Conservation (phyloP, 2,113 vertebrate genomes). For the Archilochus colubris region DNA sequence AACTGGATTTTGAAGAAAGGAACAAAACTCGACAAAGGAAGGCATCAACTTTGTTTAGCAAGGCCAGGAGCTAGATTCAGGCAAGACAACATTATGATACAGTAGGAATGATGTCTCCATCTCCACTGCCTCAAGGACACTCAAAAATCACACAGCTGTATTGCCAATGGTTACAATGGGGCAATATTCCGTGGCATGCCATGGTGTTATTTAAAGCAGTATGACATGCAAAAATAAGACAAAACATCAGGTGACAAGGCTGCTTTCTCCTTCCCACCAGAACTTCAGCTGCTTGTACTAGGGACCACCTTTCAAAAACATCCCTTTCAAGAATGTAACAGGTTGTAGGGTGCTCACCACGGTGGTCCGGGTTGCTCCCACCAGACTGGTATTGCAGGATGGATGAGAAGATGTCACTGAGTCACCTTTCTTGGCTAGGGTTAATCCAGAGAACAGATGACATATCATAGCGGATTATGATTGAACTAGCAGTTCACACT, state of each 20-base stretch:
- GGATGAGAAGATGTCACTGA: background rate
- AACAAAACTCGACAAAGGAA: background rate
- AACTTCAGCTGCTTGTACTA: background rate
- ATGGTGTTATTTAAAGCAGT: background rate
- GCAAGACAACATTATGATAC: accelerated
- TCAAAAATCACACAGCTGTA: background rate
- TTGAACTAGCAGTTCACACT: background rate
- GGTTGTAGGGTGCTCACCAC: background rate
- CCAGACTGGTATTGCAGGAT: background rate
- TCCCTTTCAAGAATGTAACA: background rate
- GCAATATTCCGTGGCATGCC: background rate
- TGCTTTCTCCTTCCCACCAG: background rate
- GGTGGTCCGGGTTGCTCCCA: background rate
- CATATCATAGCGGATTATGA: background rate
- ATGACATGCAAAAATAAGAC: background rate
- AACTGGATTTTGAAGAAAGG: background rate
- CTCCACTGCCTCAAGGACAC: background rate
- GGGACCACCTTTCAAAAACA: background rate
- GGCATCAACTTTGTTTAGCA: background rate
- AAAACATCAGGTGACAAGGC: background rate
- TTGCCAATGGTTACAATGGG: background rate
- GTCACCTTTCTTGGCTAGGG: background rate
- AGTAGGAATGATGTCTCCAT: background rate
- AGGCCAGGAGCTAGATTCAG: background rate
- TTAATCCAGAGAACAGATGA: background rate